Evolutionary conservation across 2,797 vertebrate species (phyloP).

Genomic region (Coregonus sp.): DNA sequence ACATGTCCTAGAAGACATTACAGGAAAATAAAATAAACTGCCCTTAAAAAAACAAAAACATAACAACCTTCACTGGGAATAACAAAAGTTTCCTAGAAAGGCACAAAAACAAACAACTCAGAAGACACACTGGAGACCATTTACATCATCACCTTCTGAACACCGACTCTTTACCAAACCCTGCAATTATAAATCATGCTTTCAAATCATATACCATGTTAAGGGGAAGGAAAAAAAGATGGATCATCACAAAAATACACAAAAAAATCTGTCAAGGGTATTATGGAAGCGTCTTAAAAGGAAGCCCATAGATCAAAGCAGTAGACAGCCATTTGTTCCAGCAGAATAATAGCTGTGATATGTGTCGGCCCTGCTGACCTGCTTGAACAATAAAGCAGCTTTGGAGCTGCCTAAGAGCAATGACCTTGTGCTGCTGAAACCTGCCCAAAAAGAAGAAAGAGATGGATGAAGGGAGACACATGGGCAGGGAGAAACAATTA

Average conservation of each 20-base stretch:
- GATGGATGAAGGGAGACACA: slow-evolving; percentile 71
- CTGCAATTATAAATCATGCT: no score
- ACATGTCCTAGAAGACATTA: no score
- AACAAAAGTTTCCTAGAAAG: no score
- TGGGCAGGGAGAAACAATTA: slow-evolving; percentile 77
- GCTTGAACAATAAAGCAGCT: slow-evolving; percentile 77
- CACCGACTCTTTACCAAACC: neutral
- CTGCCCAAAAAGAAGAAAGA: slow-evolving; percentile 65
- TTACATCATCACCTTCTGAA: slow-evolving; percentile 25
- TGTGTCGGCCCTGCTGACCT: slow-evolving; percentile 77
- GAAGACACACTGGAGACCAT: slow-evolving; percentile 32
- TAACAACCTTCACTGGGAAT: no score
- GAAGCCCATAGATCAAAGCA: slow-evolving; percentile 80
- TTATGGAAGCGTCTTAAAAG: slow-evolving; percentile 77
- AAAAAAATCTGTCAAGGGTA: slow-evolving; percentile 77
- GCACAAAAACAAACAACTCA: slow-evolving; percentile 29
- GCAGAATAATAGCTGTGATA: slow-evolving; percentile 81
- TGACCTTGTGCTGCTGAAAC: slow-evolving; percentile 75
- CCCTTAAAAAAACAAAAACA: no score
- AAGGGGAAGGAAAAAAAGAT: slow-evolving; percentile 57
- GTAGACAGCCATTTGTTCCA: slow-evolving; percentile 79
- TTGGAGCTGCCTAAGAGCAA: slow-evolving; percentile 75
- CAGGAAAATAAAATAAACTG: no score
- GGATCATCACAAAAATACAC: neutral
- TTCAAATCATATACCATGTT: slow-evolving; percentile 54